phyloP scores from a whole-genome alignment of 2,888 invertebrate species.

The Pseudanteris insignis region DNA sequence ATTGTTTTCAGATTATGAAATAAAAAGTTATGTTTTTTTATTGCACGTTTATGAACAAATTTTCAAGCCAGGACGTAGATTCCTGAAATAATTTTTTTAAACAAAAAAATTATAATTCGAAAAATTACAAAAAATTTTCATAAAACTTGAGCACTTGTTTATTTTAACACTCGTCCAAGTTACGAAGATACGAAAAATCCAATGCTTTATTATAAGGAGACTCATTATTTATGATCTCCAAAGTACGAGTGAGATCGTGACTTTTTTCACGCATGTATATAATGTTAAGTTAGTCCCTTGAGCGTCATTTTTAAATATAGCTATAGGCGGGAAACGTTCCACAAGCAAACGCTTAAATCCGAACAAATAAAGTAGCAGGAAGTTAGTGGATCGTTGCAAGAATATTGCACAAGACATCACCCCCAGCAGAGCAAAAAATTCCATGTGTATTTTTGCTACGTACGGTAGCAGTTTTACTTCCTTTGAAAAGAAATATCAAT shows the following conservation, averaged over 20 bases:
- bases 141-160: too few relatives aligned
- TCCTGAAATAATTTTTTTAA: too few relatives aligned
- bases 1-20: too few relatives aligned
- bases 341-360: slow-evolving; percentile 19
- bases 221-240: slow-evolving; percentile 29
- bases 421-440: slow-evolving; percentile 39
- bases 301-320: slow-evolving; percentile 44
- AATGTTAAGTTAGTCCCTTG: slow-evolving; percentile 20
- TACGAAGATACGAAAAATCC: neutral
- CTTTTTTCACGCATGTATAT: slow-evolving; percentile 29
- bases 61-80: too few relatives aligned
- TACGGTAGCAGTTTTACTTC: neutral
- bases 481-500: too few relatives aligned
- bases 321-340: slow-evolving; percentile 36
- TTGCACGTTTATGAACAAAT: too few relatives aligned
- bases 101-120: too few relatives aligned
- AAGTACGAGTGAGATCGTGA: slow-evolving; percentile 31
- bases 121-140: neutral
- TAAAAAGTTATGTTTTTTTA: too few relatives aligned
- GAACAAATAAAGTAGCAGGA: slow-evolving; percentile 41
- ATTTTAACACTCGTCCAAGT: neutral
- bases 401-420: slow-evolving; percentile 43
- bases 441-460: slow-evolving; percentile 16
- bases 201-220: slow-evolving; percentile 19
- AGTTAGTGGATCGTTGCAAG: slow-evolving; percentile 37